phyloP scores from a whole-genome alignment of 2,888 invertebrate species.

The Eretmocerus hayati region DNA sequence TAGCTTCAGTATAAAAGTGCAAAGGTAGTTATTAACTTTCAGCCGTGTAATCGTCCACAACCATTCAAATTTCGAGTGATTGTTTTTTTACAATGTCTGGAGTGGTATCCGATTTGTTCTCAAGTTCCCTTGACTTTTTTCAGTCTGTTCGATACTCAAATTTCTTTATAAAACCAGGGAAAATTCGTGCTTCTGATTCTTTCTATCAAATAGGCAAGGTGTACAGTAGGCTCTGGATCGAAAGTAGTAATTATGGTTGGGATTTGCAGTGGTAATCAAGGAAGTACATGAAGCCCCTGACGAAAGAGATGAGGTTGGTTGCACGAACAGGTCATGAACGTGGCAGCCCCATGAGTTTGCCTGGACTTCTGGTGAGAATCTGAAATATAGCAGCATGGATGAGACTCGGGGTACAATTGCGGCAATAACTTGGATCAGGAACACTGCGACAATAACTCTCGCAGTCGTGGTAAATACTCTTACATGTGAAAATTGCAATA shows the following conservation, averaged over 20 bases:
- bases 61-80: no score
- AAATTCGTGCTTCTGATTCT: no score
- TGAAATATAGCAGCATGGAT: constrained; percentile 46
- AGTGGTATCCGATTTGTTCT: no score
- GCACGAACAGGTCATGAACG: constrained; percentile 27
- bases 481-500: neutral
- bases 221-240: neutral
- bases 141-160: no score
- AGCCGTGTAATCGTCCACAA: no score
- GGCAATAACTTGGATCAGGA: constrained; percentile 54
- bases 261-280: constrained; percentile 53
- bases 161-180: no score
- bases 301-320: constrained; percentile 56
- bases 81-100: no score
- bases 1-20: constrained; percentile 42
- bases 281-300: constrained; percentile 49
- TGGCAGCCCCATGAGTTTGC: constrained; percentile 40
- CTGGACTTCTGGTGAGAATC: constrained; percentile 53
- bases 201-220: neutral
- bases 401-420: constrained; percentile 53
- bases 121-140: no score
- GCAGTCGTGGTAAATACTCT: constrained; percentile 20
- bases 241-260: neutral
- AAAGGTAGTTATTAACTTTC: no score
- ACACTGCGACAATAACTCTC: constrained; percentile 42